A percentile compares a stretch with the other conserved stretches of the same genome.
phyloP scores from a whole-genome alignment of 2,888 invertebrate genomes.

The Lasioglossum zephyrum region DNA sequence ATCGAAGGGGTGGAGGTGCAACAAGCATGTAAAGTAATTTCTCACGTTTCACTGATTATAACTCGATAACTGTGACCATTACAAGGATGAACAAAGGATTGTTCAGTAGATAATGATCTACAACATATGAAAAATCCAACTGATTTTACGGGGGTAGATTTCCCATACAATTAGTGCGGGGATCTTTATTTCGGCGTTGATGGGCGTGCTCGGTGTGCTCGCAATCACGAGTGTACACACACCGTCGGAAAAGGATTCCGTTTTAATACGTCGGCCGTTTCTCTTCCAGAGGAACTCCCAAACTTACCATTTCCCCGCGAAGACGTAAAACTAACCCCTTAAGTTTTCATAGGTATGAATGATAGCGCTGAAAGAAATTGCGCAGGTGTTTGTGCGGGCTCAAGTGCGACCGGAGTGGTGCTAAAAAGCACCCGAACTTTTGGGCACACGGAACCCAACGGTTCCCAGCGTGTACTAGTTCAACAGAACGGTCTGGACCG shows the following conservation, averaged over 20 bases:
- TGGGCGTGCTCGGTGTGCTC: not conserved
- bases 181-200: not conserved
- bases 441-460: not conserved
- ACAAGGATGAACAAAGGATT: too few relatives aligned
- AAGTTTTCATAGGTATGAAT: conserved; percentile 15
- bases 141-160: too few relatives aligned
- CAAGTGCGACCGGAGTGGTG: conserved; percentile 14
- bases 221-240: not conserved
- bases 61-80: too few relatives aligned
- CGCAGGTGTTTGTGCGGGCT: conserved; percentile 7
- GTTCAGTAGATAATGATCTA: too few relatives aligned
- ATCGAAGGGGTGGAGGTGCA: too few relatives aligned
- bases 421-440: conserved; percentile 7
- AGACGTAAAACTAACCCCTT: conserved; percentile 6
- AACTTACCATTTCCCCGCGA: not conserved
- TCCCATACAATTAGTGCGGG: too few relatives aligned
- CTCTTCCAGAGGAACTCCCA: not conserved
- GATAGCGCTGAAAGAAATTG: conserved; percentile 1
- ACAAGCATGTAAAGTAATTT: too few relatives aligned
- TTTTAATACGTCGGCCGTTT: not conserved
- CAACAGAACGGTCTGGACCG: not conserved
- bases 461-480: not conserved
- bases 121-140: too few relatives aligned
- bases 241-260: not conserved
- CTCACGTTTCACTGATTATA: too few relatives aligned